Conservation (phyloP, 2,888 invertebrate genomes). For the Minunthozetes semirufus region DNA sequence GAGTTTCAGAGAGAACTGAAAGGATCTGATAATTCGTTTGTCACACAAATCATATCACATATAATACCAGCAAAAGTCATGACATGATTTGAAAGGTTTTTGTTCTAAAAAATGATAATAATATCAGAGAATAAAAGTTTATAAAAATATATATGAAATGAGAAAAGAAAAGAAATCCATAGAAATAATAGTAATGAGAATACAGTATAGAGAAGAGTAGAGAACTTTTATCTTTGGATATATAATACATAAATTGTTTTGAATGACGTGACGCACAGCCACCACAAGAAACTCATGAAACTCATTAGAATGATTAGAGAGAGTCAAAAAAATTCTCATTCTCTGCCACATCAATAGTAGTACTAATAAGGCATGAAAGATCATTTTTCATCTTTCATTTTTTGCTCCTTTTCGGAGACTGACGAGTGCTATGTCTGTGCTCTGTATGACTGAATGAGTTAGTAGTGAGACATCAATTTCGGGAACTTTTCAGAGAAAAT, state of each 20-base stretch:
- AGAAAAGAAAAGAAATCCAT: background rate
- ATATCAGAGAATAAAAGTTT: background rate
- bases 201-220: no score
- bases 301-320: slow-evolving; percentile 18
- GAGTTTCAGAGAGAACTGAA: background rate
- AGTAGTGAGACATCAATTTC: background rate
- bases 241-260: slow-evolving; percentile 8
- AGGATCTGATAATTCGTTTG: background rate
- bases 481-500: background rate
- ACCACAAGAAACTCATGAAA: slow-evolving; percentile 19
- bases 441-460: background rate
- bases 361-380: slow-evolving; percentile 27
- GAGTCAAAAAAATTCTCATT: background rate
- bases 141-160: background rate
- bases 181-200: no score
- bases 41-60: background rate
- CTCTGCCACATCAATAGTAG: slow-evolving; percentile 15
- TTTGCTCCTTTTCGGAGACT: background rate
- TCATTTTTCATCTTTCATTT: slow-evolving; percentile 17
- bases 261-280: slow-evolving; percentile 10
- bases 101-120: background rate
- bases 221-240: background rate
- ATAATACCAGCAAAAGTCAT: background rate
- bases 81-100: background rate
- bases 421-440: background rate